Conservation (phyloP, 1,140 invertebrate species). For the Agrilus planipennis region DNA sequence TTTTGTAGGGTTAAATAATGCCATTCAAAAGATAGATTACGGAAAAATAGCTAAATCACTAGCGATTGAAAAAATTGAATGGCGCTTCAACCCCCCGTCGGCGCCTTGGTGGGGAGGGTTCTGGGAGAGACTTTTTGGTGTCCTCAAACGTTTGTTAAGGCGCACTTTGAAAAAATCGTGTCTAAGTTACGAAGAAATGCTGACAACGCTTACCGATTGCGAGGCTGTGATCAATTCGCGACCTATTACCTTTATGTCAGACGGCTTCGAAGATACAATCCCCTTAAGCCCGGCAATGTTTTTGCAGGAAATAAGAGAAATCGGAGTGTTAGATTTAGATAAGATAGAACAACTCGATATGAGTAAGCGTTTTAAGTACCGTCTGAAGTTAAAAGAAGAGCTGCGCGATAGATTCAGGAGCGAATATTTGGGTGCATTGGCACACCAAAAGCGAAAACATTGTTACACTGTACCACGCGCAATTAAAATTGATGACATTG, state of each 20-base stretch:
- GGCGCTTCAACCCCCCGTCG: not conserved
- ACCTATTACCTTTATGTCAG: conserved; percentile 7
- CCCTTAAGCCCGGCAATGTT: conserved; percentile 7
- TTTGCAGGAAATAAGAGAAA: not conserved
- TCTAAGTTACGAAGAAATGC: conserved; percentile 3
- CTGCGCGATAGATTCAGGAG: conserved; percentile 9
- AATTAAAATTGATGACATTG: conserved; percentile 7
- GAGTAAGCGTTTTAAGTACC: conserved; percentile 5
- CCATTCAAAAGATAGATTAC: no score
- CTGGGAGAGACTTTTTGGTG: no score
- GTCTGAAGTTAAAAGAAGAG: conserved; percentile 7
- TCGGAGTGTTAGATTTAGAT: conserved; percentile 7
- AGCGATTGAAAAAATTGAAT: no score
- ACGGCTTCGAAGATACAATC: not conserved
- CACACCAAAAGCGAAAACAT: not conserved
- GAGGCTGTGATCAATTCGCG: conserved; percentile 3
- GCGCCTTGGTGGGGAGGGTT: conserved; percentile 5
- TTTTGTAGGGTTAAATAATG: no score
- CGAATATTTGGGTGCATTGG: no score
- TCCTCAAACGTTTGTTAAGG: not conserved
- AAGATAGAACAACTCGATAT: conserved; percentile 2
- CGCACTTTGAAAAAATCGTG: not conserved
- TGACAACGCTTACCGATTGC: conserved; percentile 4
- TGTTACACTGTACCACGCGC: no score
- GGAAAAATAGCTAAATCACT: no score